Evolutionary conservation across 2,888 invertebrate species (phyloP), one percentile per base, ranked within the genome.

Genomic region (Patella depressa): DNA sequence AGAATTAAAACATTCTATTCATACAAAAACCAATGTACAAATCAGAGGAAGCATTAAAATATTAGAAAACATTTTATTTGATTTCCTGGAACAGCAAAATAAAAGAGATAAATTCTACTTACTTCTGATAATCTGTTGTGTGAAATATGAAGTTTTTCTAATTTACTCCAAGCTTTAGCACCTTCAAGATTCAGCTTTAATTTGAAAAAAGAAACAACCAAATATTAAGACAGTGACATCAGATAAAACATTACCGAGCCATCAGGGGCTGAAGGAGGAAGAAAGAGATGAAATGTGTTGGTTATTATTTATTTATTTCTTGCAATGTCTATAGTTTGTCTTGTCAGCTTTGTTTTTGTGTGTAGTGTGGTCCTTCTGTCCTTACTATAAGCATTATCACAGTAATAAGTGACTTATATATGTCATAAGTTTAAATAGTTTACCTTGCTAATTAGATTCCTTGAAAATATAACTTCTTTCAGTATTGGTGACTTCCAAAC

Each of bases 371-470:
- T 24, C 34, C 34, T 3, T 53, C 72, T 45, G 45, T 29, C 34
- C 34, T 72, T 53, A 34, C 74, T 65, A 74, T 74, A 59, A 29
- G 53, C 54, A 34, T 59, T n/a, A 24, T 17, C n/a, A 29, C 4
- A 71, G 19, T n/a, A 71, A 19, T 24, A 55, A 11, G 55, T 17
- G 55, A 34, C 45, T 69, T 71, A 4, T 24, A 72, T 3, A 24
- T 54, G 19, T 15, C 57, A 3, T 45, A 45, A 45, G 45, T 45
- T 45, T 45, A 1, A 45, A 9, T 45, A 45, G 9, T 73, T 73
- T 72, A 90, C 88, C 81, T 84, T 82, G 14, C 78, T 75, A 55
- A 90, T 90, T 17, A 82, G 81, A 80, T 90, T 90, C 19, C 79
- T 82, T 14, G 87, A 85, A 19, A 87, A 78, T n/a, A 86, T 74